Percentiles rank a stretch among this genome's conserved stretches.
phyloP scores from a whole-genome alignment of 92 coral and sea anemone genomes.

The Phenganax subtilis region DNA sequence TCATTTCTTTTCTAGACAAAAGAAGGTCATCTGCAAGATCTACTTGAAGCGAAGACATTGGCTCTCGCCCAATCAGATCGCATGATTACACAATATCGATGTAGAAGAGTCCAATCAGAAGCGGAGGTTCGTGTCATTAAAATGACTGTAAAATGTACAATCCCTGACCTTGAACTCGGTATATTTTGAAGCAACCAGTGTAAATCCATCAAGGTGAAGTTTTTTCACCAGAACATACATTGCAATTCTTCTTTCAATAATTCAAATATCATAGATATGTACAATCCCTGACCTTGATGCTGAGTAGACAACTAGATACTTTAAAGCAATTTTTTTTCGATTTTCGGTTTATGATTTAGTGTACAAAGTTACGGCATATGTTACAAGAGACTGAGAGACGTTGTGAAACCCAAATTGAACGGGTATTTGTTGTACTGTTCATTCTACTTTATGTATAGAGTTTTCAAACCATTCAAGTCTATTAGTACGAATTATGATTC shows the following conservation, averaged over 20 bases:
- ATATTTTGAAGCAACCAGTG: too few relatives aligned
- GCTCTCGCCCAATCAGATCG: constrained; percentile 96
- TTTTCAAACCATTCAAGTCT: not conserved
- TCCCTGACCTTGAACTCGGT: too few relatives aligned
- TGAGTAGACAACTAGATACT: not conserved
- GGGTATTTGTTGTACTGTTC: constrained; percentile 38
- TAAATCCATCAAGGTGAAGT: too few relatives aligned
- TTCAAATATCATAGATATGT: too few relatives aligned
- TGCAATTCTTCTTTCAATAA: too few relatives aligned
- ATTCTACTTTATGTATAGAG: not conserved
- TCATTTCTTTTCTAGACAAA: constrained; percentile 59
- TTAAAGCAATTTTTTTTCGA: not conserved
- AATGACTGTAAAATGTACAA: too few relatives aligned
- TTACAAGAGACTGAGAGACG: constrained; percentile 83
- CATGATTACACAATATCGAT: constrained; percentile 85
- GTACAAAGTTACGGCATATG: constrained; percentile 80
- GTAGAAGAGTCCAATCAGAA: constrained; percentile 94
- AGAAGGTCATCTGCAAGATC: constrained; percentile 93
- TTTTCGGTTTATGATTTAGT: constrained; percentile 43
- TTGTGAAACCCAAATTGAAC: constrained; percentile 72
- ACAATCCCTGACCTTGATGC: too few relatives aligned
- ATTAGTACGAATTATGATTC: not conserved
- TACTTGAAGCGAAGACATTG: constrained; percentile 85
- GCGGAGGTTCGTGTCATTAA: constrained; percentile 63
- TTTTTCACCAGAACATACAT: too few relatives aligned